Conservation (phyloP, 2,797 vertebrate genomes). For the Cuniculus paca region DNA sequence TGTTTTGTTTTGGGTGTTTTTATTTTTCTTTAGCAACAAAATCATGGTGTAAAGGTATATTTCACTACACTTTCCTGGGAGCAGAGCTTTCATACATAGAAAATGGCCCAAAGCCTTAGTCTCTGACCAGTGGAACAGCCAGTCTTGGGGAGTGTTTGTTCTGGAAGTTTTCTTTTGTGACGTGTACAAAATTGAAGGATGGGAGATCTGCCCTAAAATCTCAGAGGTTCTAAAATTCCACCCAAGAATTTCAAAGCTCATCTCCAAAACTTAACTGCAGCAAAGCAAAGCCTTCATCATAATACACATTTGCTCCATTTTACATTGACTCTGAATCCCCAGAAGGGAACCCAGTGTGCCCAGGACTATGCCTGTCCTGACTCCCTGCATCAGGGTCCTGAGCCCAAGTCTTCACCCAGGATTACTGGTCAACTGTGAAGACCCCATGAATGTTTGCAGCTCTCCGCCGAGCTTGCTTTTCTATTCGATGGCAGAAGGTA, state of each 20-base stretch:
- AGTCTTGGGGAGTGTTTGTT: neutral
- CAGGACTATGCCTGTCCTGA: neutral
- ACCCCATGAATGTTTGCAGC: accelerated
- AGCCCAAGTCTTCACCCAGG: neutral
- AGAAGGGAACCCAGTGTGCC: neutral
- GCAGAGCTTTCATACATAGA: neutral
- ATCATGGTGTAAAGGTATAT: neutral
- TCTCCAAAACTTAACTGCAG: neutral
- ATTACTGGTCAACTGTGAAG: neutral
- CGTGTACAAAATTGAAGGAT: neutral
- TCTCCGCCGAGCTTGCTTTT: neutral
- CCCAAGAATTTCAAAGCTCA: neutral
- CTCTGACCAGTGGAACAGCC: neutral
- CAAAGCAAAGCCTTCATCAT: neutral
- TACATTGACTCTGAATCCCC: neutral
- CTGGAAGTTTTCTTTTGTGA: neutral
- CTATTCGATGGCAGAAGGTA: neutral
- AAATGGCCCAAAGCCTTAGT: neutral
- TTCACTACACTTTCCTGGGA: neutral
- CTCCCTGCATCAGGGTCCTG: neutral
- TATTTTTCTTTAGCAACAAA: neutral
- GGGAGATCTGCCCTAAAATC: neutral
- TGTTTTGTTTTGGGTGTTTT: neutral
- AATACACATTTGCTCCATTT: neutral
- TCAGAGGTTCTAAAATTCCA: neutral